These are phyloP conservation scores for Balaeniceps rex DNA, from an alignment of 2,113 vertebrate genomes.

Conservation along the genomic window DNA sequence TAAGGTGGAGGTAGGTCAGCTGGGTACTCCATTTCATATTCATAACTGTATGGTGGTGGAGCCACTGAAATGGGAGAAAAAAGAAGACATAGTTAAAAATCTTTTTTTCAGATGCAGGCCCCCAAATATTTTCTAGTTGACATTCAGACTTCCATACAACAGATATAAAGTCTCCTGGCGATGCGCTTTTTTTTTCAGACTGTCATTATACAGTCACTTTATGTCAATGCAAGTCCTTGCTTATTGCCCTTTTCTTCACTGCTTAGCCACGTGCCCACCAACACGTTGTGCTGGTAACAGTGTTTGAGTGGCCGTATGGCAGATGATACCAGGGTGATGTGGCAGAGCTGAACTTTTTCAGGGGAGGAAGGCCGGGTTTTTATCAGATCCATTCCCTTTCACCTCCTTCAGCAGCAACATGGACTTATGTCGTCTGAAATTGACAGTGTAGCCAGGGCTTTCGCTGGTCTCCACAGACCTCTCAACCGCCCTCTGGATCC, in stretches of 20 bases:
- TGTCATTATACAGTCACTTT: not conserved
- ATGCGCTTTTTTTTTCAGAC: not conserved
- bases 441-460: accelerated
- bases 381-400: not conserved
- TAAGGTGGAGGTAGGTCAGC: slow-evolving; percentile 84
- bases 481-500: not conserved
- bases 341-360: not conserved
- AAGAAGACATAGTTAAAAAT: not conserved
- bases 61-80: slow-evolving; percentile 71
- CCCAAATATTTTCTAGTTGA: not conserved
- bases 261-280: not conserved
- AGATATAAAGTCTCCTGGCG: not conserved
- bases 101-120: not conserved
- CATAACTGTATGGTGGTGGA: slow-evolving; percentile 83
- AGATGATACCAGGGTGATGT: not conserved
- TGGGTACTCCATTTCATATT: slow-evolving; percentile 83
- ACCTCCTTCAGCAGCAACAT: not conserved
- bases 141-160: not conserved
- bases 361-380: not conserved
- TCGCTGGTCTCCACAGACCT: not conserved
- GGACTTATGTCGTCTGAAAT: not conserved
- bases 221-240: not conserved
- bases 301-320: not conserved
- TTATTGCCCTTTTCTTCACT: not conserved
- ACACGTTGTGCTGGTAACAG: not conserved